Evolutionary conservation across 2,797 vertebrate species (phyloP).

Genomic region (Dicrostonyx torquatus): DNA sequence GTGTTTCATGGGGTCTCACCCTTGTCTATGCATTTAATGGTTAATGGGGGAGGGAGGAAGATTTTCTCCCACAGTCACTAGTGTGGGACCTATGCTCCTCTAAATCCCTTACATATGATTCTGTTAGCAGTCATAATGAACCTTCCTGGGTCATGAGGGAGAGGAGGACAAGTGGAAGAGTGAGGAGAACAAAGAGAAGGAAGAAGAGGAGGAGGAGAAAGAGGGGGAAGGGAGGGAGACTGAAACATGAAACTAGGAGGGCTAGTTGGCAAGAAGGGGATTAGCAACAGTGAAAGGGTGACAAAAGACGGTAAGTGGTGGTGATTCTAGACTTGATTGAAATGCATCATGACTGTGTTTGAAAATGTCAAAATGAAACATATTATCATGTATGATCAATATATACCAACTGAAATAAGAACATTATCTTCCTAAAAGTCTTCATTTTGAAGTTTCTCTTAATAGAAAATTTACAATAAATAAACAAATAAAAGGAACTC

Average conservation of each 20-base stretch:
- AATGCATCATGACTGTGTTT: too few species aligned
- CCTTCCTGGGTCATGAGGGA: too few species aligned
- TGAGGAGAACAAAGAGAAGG: not conserved
- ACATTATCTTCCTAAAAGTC: not conserved
- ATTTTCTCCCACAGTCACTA: not conserved
- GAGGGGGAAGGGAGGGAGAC: not conserved
- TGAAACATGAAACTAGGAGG: not conserved
- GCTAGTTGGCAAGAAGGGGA: not conserved
- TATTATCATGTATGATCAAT: not conserved
- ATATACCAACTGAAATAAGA: not conserved
- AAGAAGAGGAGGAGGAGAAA: rapidly evolving
- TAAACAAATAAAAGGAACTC: not conserved
- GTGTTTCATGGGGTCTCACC: not conserved
- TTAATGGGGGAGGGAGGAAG: too few species aligned
- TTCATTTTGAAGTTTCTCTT: not conserved
- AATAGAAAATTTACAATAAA: not conserved
- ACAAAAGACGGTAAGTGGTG: not conserved
- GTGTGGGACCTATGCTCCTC: not conserved
- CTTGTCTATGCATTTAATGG: not conserved
- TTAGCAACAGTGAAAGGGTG: not conserved
- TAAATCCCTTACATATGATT: not conserved
- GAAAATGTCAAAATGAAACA: not conserved
- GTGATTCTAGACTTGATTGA: not conserved
- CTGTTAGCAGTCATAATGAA: not conserved
- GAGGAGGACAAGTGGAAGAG: not conserved